A percentile compares a stretch with the other conserved stretches of the same genome.
These are phyloP conservation scores for Drosophila lowei DNA, from an alignment of 1,140 invertebrate species.

Conservation along the genomic window DNA sequence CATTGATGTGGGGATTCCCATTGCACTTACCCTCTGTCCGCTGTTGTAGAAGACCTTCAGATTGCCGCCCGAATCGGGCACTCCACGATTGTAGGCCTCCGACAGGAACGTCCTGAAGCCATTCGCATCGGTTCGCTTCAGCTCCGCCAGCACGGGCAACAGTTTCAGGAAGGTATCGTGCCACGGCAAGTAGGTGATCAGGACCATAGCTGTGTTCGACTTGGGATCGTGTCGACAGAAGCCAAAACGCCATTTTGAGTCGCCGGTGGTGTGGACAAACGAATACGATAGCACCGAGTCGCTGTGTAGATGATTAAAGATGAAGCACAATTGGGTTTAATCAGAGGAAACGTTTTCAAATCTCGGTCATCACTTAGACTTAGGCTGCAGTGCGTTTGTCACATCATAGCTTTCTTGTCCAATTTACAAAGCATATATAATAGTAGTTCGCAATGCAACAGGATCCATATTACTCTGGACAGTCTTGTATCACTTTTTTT, in stretches of 20 bases:
- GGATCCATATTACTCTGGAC: too few species aligned
- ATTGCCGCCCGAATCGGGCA: conserved; percentile 85
- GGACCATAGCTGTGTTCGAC: conserved; percentile 89
- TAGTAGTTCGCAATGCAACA: background rate
- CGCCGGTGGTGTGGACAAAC: conserved; percentile 95
- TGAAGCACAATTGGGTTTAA: background rate
- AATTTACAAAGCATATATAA: background rate
- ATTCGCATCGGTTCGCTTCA: conserved; percentile 64
- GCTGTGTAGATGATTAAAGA: conserved; percentile 35
- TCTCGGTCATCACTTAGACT: too few species aligned
- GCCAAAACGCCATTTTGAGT: conserved; percentile 98
- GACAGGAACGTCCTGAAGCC: conserved; percentile 86
- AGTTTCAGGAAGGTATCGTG: conserved; percentile 97
- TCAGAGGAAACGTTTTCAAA: too few species aligned
- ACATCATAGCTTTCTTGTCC: too few species aligned
- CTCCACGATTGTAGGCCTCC: conserved; percentile 86
- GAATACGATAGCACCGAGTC: conserved; percentile 86
- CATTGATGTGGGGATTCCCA: conserved; percentile 5
- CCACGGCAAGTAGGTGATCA: conserved; percentile 95
- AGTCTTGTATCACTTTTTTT: too few species aligned
- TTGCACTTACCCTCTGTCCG: conserved; percentile 84
- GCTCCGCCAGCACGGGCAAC: conserved; percentile 78
- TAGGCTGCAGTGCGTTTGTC: too few species aligned
- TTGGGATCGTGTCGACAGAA: conserved; percentile 96
- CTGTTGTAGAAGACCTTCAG: conserved; percentile 86